A percentile compares a stretch with the other conserved stretches of the same genome.
These are phyloP conservation scores for Sphaerophoria rueppellii DNA, from an alignment of 2,888 invertebrate genomes.

Conservation along the genomic window DNA sequence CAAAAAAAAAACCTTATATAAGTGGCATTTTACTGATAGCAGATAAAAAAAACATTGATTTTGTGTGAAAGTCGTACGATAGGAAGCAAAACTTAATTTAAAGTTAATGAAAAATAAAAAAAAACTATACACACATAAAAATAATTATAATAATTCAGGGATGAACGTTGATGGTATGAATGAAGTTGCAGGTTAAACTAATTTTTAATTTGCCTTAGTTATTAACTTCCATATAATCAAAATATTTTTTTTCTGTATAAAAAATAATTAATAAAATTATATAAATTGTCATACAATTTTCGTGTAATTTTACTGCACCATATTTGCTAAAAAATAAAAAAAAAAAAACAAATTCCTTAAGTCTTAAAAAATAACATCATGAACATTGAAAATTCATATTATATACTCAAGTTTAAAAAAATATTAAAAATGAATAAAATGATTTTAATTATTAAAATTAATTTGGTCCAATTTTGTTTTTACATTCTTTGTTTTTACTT, in stretches of 20 bases:
- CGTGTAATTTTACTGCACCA: slow-evolving; percentile 67
- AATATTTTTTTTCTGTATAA: slow-evolving; percentile 25
- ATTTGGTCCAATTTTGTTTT: neutral
- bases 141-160: slow-evolving; percentile 65
- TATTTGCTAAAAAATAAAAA: slow-evolving; percentile 53
- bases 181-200: slow-evolving; percentile 39
- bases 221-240: slow-evolving; percentile 12
- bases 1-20: slow-evolving; percentile 41
- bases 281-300: slow-evolving; percentile 53
- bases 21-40: slow-evolving; percentile 27
- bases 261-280: slow-evolving; percentile 16
- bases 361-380: slow-evolving; percentile 22
- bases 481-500: slow-evolving; percentile 8
- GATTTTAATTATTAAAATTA: slow-evolving; percentile 36
- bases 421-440: slow-evolving; percentile 40
- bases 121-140: slow-evolving; percentile 65
- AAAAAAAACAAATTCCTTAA: slow-evolving; percentile 47
- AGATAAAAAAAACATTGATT: slow-evolving; percentile 37
- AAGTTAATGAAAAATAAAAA: slow-evolving; percentile 62
- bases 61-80: slow-evolving; percentile 50
- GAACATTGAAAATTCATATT: slow-evolving; percentile 26
- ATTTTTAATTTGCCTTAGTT: slow-evolving; percentile 31
- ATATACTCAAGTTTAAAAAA: slow-evolving; percentile 54
- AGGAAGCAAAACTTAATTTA: slow-evolving; percentile 18
- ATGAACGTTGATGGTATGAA: slow-evolving; percentile 65